Percentiles rank a stretch among this genome's conserved stretches.
Conservation (phyloP, 2,888 invertebrate species). For the Pseudococcus viburni region DNA sequence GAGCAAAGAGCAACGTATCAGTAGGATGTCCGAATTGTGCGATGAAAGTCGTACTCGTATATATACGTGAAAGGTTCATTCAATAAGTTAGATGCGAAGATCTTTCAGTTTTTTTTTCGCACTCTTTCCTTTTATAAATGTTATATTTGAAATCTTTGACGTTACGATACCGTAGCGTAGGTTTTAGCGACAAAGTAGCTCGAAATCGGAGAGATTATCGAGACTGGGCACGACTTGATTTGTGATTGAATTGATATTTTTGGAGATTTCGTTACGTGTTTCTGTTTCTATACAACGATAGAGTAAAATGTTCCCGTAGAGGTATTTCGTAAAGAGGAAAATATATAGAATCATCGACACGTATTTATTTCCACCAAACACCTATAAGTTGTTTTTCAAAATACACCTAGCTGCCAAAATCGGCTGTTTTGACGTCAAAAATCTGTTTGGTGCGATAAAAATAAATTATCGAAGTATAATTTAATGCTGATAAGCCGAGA, state of each 20-base stretch:
- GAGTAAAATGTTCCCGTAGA: background rate
- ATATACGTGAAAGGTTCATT: slow-evolving; percentile 11
- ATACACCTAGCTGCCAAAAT: background rate
- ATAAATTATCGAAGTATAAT: slow-evolving; percentile 40
- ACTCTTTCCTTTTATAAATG: background rate
- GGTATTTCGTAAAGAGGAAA: background rate
- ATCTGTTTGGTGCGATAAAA: background rate
- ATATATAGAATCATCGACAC: background rate
- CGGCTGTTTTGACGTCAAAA: background rate
- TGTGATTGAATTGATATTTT: slow-evolving; percentile 12
- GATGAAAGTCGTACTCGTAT: background rate
- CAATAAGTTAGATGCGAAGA: background rate
- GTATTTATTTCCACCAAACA: background rate
- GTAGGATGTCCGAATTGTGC: background rate
- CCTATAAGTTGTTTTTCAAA: background rate
- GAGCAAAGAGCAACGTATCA: background rate
- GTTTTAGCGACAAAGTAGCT: slow-evolving; percentile 1
- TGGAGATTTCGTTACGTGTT: slow-evolving; percentile 2
- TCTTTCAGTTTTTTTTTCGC: background rate
- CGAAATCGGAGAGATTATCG: slow-evolving; percentile 14
- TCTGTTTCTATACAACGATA: background rate
- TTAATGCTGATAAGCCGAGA: slow-evolving; percentile 37
- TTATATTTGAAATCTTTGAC: slow-evolving; percentile 18
- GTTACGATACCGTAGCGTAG: background rate
- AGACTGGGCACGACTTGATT: slow-evolving; percentile 18